Base-by-base conservation (phyloP, 2,113 vertebrate species). In the Pithys albifrons region DNA sequence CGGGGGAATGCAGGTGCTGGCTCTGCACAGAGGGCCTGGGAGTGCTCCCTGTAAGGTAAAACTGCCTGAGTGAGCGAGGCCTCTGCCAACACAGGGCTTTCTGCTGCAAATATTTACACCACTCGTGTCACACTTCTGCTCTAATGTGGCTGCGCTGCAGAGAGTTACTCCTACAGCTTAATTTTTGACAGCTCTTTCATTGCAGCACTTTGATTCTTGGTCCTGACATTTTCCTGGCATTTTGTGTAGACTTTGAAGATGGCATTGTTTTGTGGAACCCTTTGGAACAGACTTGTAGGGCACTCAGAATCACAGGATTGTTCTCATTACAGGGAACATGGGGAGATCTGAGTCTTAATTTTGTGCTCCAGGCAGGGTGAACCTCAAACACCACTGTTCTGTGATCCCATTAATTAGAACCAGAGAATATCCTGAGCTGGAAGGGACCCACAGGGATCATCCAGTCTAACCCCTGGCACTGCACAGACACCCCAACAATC, bases 41-140 rank as follows among this genome's bases (percentile, higher is more conserved):
- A 48, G 67, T 85, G 45, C 17, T 85, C 61, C 35, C 78, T 64
- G 46, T 78, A 85, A 91, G 41, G 70, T 82, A 91, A 82, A 94
- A 87, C 22, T 14, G 23, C 12, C 0, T 49, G 72, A 84, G 4
- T 19, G 51, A 87, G 55, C 2, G 4, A 78, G 45, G 37, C 39
- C 48, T 67, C 39, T 57, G 52, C 39, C 46, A 45, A 81, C 49
- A 39, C 13, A 59, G 43, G 81, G 61, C 65, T 74, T 81, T 61
- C 43, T 41, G 23, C 55, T 87, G 72, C 18, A 85, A 91, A 41
- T 85, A 31, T 75, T 94, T 89, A 57, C 52, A 58, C 64, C 54
- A 46, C 7, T 64, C 16, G 20, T 37, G 19, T 55, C 87, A 72
- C 55, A 39, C 18, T 74, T 85, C 14, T 84, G 48, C 52, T 89